phyloP scores from a whole-genome alignment of 2,113 vertebrate species.

The Shinisaurus crocodilurus region DNA sequence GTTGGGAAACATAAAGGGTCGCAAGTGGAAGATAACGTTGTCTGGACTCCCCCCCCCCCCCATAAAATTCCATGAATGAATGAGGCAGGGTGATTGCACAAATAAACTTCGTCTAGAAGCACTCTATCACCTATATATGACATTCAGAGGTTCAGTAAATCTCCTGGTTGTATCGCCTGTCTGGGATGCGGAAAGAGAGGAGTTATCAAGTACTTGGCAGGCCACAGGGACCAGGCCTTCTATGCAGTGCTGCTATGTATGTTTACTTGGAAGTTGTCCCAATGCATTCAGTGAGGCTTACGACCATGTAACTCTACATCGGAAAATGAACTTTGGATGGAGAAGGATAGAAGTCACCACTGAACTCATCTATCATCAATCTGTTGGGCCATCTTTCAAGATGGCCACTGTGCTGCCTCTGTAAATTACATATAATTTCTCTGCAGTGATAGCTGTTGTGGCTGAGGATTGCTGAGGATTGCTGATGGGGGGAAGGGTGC shows the following conservation, averaged over 20 bases:
- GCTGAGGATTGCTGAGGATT: too few relatives aligned
- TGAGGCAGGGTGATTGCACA: too few relatives aligned
- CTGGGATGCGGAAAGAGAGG: neutral
- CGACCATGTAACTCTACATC: neutral
- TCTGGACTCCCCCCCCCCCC: too few relatives aligned
- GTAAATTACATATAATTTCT: neutral
- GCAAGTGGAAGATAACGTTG: too few relatives aligned
- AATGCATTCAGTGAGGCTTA: neutral
- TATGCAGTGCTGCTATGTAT: neutral
- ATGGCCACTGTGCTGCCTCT: neutral
- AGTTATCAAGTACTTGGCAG: neutral
- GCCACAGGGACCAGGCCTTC: neutral
- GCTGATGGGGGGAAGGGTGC: neutral
- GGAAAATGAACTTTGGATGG: neutral
- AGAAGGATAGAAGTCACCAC: neutral
- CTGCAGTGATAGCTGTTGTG: neutral
- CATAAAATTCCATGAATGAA: too few relatives aligned
- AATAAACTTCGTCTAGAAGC: too few relatives aligned
- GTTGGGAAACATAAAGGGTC: too few relatives aligned
- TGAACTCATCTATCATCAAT: neutral
- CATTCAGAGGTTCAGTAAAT: neutral
- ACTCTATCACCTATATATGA: too few relatives aligned
- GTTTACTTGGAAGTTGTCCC: neutral
- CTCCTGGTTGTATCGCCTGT: neutral
- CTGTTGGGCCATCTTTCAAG: neutral